phyloP scores from a whole-genome alignment of 2,797 vertebrate species.

The Pteropus rufus region DNA sequence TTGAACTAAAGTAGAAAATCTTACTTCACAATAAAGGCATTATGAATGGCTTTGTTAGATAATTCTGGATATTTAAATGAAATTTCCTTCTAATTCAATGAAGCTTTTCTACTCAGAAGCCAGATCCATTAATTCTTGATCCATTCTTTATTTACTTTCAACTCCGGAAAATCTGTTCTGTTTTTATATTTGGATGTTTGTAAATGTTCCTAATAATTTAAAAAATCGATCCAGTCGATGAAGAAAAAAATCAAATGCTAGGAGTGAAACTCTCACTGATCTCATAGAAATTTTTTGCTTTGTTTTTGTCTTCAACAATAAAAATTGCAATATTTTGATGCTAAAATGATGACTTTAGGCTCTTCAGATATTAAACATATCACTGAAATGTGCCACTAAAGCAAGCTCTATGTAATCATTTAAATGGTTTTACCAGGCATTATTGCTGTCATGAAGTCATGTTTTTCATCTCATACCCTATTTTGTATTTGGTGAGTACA shows the following conservation, averaged over 20 bases:
- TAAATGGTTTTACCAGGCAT: background rate
- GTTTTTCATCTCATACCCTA: background rate
- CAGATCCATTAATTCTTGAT: background rate
- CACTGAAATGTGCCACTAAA: background rate
- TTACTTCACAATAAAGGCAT: background rate
- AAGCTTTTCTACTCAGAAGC: background rate
- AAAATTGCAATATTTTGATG: background rate
- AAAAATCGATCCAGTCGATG: background rate
- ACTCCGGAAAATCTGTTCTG: background rate
- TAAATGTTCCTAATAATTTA: background rate
- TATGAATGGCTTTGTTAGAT: background rate
- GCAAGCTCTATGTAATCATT: background rate
- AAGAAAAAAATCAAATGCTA: background rate
- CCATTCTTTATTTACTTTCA: background rate
- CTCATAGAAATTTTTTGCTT: background rate
- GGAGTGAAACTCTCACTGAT: background rate
- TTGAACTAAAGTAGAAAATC: background rate
- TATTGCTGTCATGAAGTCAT: background rate
- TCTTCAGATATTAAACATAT: background rate
- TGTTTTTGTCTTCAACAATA: constrained; percentile 14
- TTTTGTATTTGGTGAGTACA: background rate
- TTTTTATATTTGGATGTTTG: background rate
- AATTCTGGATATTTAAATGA: background rate
- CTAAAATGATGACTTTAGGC: background rate
- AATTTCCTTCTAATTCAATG: background rate